Evolutionary conservation across 2,113 vertebrate genomes (phyloP).

Genomic region (Siniperca chuatsi): DNA sequence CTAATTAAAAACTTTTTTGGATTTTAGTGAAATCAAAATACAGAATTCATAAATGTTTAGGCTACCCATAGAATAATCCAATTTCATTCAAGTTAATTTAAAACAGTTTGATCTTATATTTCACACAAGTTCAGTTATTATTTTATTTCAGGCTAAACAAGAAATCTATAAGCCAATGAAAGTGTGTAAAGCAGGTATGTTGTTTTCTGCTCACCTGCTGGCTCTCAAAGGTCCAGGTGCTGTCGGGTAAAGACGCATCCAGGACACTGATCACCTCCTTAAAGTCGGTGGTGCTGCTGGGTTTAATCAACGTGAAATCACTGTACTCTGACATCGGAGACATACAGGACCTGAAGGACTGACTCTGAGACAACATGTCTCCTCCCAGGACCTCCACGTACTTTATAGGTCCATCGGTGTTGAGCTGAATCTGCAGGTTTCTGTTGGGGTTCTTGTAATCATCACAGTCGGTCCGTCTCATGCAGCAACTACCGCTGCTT

Average conservation of each 20-base stretch:
- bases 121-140: no score
- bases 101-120: no score
- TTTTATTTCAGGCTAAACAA: no score
- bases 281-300: conserved; percentile 74
- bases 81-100: no score
- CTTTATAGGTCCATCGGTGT: conserved; percentile 86
- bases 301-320: conserved; percentile 86
- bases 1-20: no score
- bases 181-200: background rate
- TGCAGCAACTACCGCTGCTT: conserved; percentile 77
- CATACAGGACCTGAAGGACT: conserved; percentile 86
- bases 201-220: conserved; percentile 74
- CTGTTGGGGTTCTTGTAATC: conserved; percentile 76
- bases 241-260: conserved; percentile 79
- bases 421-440: conserved; percentile 84
- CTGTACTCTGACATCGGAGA: conserved; percentile 88
- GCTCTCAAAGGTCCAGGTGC: conserved; percentile 79
- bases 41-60: no score
- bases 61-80: no score
- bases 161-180: background rate
- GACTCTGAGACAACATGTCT: conserved; percentile 83
- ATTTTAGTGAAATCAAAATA: no score
- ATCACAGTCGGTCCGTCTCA: conserved; percentile 66
- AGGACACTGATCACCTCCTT: conserved; percentile 75
- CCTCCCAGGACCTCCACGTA: conserved; percentile 87